These are phyloP conservation scores for Drosophila punjabiensis DNA, from an alignment of 1,140 invertebrate genomes.

Conservation along the genomic window DNA sequence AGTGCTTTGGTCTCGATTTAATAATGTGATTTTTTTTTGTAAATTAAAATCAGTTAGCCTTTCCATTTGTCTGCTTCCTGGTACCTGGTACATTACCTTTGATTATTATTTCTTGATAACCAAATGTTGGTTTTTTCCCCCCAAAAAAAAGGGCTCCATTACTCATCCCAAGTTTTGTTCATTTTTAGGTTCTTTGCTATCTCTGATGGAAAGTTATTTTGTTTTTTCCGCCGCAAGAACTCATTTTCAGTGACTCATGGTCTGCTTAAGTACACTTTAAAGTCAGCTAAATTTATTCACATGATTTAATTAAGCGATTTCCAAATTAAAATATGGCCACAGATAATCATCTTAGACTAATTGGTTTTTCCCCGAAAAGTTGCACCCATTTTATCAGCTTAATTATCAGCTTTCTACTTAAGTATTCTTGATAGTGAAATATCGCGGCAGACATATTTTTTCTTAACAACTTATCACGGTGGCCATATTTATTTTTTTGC, in stretches of 20 bases:
- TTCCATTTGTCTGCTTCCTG: conserved; percentile 32
- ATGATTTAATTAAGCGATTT: conserved; percentile 19
- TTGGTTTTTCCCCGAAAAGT: conserved; percentile 11
- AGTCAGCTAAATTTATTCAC: not conserved
- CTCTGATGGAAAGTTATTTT: conserved; percentile 3
- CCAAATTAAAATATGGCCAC: not conserved
- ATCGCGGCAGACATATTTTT: conserved; percentile 4
- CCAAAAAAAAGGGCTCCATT: conserved; percentile 4
- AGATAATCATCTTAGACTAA: not conserved
- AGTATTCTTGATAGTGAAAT: not conserved
- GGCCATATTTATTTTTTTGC: conserved; percentile 3
- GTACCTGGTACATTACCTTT: conserved; percentile 27
- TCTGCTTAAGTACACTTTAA: not conserved
- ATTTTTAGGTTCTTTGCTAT: conserved; percentile 8
- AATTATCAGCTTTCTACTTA: conserved; percentile 5
- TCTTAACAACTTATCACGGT: not conserved
- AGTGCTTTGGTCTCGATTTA: conserved; percentile 26
- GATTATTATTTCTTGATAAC: conserved; percentile 20
- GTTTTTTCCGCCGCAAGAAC: not conserved
- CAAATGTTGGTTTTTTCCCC: conserved; percentile 1
- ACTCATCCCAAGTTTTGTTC: not conserved
- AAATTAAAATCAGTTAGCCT: conserved; percentile 38
- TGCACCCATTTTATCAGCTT: not conserved
- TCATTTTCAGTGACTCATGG: not conserved
- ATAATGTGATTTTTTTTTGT: conserved; percentile 7